These are phyloP conservation scores for Montipora capricornis DNA, from an alignment of 64 coral and sea anemone genomes.

Conservation along the genomic window DNA sequence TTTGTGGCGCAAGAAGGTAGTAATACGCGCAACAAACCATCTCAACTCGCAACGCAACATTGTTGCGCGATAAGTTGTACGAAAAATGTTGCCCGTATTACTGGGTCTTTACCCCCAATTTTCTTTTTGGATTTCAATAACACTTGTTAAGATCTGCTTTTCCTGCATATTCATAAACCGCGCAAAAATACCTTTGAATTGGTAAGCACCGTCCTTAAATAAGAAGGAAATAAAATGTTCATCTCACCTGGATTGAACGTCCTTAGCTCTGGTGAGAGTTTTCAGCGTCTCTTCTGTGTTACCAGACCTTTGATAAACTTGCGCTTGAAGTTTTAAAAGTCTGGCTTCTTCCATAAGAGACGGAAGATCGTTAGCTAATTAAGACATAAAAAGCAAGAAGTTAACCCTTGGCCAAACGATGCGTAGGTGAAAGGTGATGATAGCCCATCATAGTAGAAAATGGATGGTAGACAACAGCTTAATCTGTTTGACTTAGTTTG, in stretches of 20 bases:
- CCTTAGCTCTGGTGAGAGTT: slow-evolving; percentile 78
- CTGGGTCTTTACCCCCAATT: too few species aligned
- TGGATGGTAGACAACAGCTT: too few species aligned
- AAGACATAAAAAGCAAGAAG: not conserved
- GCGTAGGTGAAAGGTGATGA: too few species aligned
- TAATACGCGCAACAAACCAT: too few species aligned
- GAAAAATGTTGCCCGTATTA: too few species aligned
- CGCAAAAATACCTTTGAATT: not conserved
- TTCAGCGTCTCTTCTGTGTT: slow-evolving; percentile 89
- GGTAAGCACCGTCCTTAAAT: not conserved
- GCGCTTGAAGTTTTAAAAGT: slow-evolving; percentile 79
- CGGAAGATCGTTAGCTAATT: slow-evolving; percentile 84
- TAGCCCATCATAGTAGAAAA: too few species aligned
- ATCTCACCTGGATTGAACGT: slow-evolving; percentile 89
- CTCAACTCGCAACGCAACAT: too few species aligned
- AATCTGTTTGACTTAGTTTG: too few species aligned
- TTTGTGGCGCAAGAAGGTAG: too few species aligned
- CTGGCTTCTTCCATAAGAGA: slow-evolving; percentile 92
- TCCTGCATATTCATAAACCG: not conserved
- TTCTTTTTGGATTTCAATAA: too few species aligned
- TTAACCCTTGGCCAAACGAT: not conserved
- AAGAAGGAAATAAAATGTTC: not conserved
- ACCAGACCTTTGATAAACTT: slow-evolving; percentile 87
- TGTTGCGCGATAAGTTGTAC: too few species aligned
- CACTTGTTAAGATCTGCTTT: too few species aligned